These are phyloP conservation scores for Melipona quadrifasciata DNA, from an alignment of 1,140 invertebrate genomes.

Conservation along the genomic window DNA sequence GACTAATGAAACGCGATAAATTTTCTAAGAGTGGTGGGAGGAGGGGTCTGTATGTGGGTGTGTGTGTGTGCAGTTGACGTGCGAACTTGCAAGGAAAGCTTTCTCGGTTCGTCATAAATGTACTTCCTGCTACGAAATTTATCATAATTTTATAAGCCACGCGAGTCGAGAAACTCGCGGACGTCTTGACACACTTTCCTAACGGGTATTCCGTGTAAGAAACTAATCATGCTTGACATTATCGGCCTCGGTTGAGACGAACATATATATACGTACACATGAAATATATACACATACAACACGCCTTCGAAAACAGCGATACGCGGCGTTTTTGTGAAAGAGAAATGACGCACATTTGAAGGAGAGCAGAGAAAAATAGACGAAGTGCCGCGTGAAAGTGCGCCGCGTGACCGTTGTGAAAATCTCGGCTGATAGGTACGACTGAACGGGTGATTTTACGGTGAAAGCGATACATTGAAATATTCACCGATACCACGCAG, in stretches of 20 bases:
- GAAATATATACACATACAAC: no score
- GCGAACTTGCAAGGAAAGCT: conserved; percentile 4
- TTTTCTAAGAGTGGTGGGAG: no score
- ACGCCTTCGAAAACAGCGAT: not conserved
- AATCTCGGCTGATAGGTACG: conserved; percentile 63
- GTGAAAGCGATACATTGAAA: conserved; percentile 64
- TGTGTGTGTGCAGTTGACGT: not conserved
- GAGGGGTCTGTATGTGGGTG: no score
- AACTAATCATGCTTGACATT: conserved; percentile 43
- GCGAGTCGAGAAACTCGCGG: conserved; percentile 14
- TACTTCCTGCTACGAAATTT: conserved; percentile 15
- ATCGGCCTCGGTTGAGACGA: conserved; percentile 1
- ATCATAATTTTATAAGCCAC: conserved; percentile 42
- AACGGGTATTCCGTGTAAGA: conserved; percentile 36
- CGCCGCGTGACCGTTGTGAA: conserved; percentile 50
- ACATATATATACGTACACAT: not conserved
- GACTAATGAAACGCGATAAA: conserved; percentile 32
- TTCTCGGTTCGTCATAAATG: conserved; percentile 3
- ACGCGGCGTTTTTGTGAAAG: conserved; percentile 51
- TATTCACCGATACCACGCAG: conserved; percentile 12
- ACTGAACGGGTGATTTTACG: conserved; percentile 56
- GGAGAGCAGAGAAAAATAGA: conserved; percentile 52
- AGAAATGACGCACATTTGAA: conserved; percentile 55
- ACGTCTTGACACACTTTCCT: conserved; percentile 41
- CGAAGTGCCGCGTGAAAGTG: conserved; percentile 62